phyloP scores from a whole-genome alignment of 1,140 invertebrate species.

The Megathymus violae region DNA sequence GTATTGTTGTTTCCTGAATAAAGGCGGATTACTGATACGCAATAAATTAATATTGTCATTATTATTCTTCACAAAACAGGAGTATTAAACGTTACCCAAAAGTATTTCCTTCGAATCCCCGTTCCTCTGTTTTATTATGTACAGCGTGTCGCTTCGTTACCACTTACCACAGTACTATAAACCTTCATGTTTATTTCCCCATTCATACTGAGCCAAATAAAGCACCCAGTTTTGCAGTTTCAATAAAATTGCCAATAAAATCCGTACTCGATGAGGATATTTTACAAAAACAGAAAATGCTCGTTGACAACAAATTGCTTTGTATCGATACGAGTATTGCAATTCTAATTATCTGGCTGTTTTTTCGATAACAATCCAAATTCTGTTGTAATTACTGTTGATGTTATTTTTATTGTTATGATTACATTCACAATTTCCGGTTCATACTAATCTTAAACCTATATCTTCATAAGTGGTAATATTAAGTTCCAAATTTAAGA shows the following conservation, averaged over 20 bases:
- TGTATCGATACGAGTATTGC: slow-evolving; percentile 4
- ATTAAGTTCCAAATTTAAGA: slow-evolving; percentile 23
- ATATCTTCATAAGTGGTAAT: slow-evolving; percentile 32
- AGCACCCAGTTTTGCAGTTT: slow-evolving; percentile 18
- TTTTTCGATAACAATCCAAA: slow-evolving; percentile 23
- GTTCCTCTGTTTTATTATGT: slow-evolving; percentile 11
- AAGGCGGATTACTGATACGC: too few relatives aligned
- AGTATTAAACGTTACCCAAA: not conserved
- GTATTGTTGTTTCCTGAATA: too few relatives aligned
- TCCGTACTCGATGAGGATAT: not conserved
- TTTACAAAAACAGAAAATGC: slow-evolving; percentile 27
- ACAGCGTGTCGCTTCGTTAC: slow-evolving; percentile 11
- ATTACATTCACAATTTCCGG: too few relatives aligned
- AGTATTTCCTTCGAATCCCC: not conserved
- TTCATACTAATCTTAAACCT: too few relatives aligned
- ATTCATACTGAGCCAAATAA: slow-evolving; percentile 28
- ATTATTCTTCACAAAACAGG: too few relatives aligned
- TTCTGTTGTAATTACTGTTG: too few relatives aligned
- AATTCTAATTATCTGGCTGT: too few relatives aligned
- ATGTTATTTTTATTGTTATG: too few relatives aligned
- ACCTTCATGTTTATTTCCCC: slow-evolving; percentile 30
- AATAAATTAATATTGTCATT: too few relatives aligned
- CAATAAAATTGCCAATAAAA: not conserved
- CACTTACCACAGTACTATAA: slow-evolving; percentile 6
- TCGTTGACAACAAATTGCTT: slow-evolving; percentile 16